phyloP scores from a whole-genome alignment of 2,888 invertebrate genomes.

The Morinoia aosen region DNA sequence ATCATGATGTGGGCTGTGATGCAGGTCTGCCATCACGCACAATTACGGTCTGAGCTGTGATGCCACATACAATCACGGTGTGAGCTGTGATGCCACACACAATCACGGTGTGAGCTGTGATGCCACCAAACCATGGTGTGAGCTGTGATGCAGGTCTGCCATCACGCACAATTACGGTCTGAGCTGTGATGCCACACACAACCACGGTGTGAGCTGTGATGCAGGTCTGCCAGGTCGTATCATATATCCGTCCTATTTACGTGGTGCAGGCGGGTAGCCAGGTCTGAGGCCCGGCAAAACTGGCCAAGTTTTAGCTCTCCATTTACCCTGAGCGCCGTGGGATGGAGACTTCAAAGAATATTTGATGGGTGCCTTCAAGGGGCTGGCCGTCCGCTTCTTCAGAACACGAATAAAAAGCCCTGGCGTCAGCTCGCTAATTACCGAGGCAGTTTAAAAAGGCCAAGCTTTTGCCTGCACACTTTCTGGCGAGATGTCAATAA shows the following conservation, averaged over 20 bases:
- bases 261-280: neutral
- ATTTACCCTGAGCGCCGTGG: slow-evolving; percentile 23
- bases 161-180: neutral
- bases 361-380: slow-evolving; percentile 32
- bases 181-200: neutral
- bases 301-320: neutral
- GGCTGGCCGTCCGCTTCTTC: neutral
- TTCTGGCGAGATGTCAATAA: neutral
- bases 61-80: too few species aligned
- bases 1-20: too few species aligned
- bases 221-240: neutral
- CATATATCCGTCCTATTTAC: neutral
- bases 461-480: neutral
- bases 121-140: neutral
- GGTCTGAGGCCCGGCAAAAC: neutral
- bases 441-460: neutral
- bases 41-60: too few species aligned
- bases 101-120: neutral
- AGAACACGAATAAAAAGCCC: neutral
- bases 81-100: neutral
- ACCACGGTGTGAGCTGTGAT: neutral
- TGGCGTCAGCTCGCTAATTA: slow-evolving; percentile 29
- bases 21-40: neutral
- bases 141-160: neutral
- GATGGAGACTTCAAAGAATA: slow-evolving; percentile 29